Base-by-base conservation (phyloP, 1,140 invertebrate genomes). In the Pseudomyrmex concolor region DNA sequence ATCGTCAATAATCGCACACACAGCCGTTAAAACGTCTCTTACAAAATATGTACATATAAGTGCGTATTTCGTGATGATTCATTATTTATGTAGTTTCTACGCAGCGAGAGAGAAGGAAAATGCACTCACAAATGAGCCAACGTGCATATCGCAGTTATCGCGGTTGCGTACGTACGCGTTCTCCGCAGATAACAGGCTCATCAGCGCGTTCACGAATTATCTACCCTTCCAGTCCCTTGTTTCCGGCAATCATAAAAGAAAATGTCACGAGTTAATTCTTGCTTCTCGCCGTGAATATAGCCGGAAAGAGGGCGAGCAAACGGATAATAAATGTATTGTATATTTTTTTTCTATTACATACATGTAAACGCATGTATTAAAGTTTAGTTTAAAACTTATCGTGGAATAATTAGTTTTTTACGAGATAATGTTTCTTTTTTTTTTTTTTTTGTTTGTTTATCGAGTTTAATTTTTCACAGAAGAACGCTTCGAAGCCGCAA, bases 201-300 rank as follows among this genome's bases (percentile, higher is more conserved):
- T 19, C 17, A 7, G 12, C 43, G 22, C 51, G 48, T 57, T 71
- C 43, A 71, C 12, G 12, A 71, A 57, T 71, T 71, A 71, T 71
- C 51, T 57, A 10, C 25, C 25, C 15, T 43, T 13, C 3, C 9
- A 2, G 5, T 5, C 13, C 34, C 4, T 13, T 22, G 25, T 57
- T 71, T 71, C 25, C 51, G 68, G 22, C n/a, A 55, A 70, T 43
- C 4, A 19, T 19, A 1, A 50, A 15, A 9, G 51, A 25, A 68
- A 25, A 68, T 13, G 4, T n/a, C 12, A 12, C 34, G 34, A 12
- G n/a, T 34, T 25, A 5, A 10, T 17, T 34, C 8, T 57, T 19
- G 19, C 19, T 71, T 57, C 25, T 57, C n/a, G n/a, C 2, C 51
- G 1, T 34, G 7, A 43, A 13, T 12, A 25, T 19, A 71, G 19